A percentile compares a stretch with the other conserved stretches of the same genome.
These are phyloP conservation scores for Myripristis murdjan DNA, from an alignment of 2,797 vertebrate genomes.

Conservation along the genomic window DNA sequence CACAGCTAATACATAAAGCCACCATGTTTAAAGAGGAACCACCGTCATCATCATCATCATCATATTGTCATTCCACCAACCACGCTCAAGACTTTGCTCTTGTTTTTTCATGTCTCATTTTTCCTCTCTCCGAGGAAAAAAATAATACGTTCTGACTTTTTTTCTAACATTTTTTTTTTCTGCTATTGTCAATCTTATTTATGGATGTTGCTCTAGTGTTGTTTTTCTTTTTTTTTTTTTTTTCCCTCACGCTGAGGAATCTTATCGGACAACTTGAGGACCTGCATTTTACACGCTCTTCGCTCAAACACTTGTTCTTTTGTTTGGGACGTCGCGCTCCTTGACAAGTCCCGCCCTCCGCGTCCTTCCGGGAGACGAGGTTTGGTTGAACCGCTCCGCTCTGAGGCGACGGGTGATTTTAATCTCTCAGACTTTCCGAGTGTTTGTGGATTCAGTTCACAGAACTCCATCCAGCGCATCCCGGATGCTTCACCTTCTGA, in stretches of 20 bases:
- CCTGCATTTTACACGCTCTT: slow-evolving; percentile 47
- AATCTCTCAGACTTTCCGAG: slow-evolving; percentile 9
- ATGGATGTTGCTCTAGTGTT: slow-evolving; percentile 13
- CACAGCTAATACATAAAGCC: neutral
- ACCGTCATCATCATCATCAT: slow-evolving; percentile 1
- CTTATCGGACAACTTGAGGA: slow-evolving; percentile 51
- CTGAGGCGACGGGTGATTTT: slow-evolving; percentile 7
- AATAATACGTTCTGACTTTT: slow-evolving; percentile 32
- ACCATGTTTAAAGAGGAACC: slow-evolving; percentile 16
- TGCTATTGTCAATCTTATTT: slow-evolving; percentile 20
- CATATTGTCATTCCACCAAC: slow-evolving; percentile 10
- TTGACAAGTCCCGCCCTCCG: slow-evolving; percentile 3
- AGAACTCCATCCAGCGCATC: slow-evolving; percentile 12
- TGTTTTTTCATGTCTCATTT: slow-evolving; percentile 1
- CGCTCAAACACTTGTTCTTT: neutral
- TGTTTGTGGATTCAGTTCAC: slow-evolving; percentile 13
- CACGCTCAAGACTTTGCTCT: slow-evolving; percentile 42
- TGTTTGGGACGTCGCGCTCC: slow-evolving; percentile 24
- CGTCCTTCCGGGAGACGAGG: slow-evolving; percentile 19
- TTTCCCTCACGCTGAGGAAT: slow-evolving; percentile 61
- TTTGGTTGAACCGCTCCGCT: slow-evolving; percentile 6
- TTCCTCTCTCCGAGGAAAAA: slow-evolving; percentile 10
- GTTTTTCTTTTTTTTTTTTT: slow-evolving; percentile 33
- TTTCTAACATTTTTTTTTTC: slow-evolving; percentile 27
- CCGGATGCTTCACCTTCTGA: slow-evolving; percentile 30